Base-by-base conservation (phyloP, 2,113 vertebrate genomes). In the Crotalus helleri region DNA sequence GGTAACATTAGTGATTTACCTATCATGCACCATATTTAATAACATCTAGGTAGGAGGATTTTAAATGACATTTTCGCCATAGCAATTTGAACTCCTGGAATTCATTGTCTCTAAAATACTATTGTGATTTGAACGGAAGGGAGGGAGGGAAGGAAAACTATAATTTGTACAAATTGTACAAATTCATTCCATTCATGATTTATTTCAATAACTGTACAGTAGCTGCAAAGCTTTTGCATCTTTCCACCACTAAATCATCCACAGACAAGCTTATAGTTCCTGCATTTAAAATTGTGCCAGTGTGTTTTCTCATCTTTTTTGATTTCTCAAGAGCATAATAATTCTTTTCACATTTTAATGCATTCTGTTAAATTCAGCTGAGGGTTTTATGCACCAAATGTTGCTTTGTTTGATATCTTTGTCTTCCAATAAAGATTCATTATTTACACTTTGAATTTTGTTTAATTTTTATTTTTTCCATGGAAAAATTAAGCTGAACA, bases 221-320 rank as follows among this genome's bases (percentile, higher is more conserved):
- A 0, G 87, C 93, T 15, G 2, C 93, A 90, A 92, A 94, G 94
- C 93, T 51, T 39, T 92, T 29, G 94, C 94, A 81, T 81, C 95
- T 94, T 96, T 93, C 94, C 95, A 94, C 87, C 33, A 13, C 93
- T 94, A 92, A 93, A 92, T 96, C 95, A 96, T 3, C 92, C 94
- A 94, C 89, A 89, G 57, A 94, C 93, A 96, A 13, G 87, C 92
- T 90, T 93, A 0, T 4, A 93, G 96, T 91, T 96, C 96, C 93
- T 94, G 61, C 95, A 74, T 61, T 10, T 10, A 0, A 0, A 8
- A 58, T 59, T 2, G 3, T 94, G 96, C 97, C 96, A 97, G 94
- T 89, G 93, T 89, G 97, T 96, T 87, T 88, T 96, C 69, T 95
- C 97, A 96, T 97, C 87, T 92, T 93, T 94, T 94, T 51, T 96